phyloP scores from a whole-genome alignment of 2,797 vertebrate genomes.

The Florisuga fusca region DNA sequence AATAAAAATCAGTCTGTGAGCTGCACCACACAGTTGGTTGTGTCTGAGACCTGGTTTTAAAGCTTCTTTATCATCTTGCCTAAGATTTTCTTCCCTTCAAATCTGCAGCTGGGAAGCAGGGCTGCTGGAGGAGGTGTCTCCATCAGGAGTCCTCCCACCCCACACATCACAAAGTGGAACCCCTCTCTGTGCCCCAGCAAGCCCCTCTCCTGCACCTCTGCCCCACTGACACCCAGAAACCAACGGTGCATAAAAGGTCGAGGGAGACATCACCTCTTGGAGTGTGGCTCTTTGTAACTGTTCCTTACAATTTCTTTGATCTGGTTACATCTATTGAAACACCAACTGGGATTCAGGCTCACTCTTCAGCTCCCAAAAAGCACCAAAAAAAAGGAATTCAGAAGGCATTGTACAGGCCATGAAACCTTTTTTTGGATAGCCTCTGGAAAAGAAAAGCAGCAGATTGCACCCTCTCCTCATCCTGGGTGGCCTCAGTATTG shows the following conservation, averaged over 20 bases:
- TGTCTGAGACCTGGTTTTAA: not conserved
- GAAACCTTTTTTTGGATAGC: not conserved
- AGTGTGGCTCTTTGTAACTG: not conserved
- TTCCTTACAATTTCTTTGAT: slow-evolving; percentile 26
- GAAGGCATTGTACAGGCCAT: accelerated
- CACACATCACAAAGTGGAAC: too few species aligned
- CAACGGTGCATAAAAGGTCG: not conserved
- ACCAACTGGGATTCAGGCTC: not conserved
- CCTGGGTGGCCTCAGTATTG: not conserved
- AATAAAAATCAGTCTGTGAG: not conserved
- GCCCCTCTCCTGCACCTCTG: not conserved
- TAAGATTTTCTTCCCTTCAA: not conserved
- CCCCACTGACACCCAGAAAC: not conserved
- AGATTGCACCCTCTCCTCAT: not conserved
- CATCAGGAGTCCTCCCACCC: not conserved
- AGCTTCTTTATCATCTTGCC: not conserved
- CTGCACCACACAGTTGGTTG: not conserved
- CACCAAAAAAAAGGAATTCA: not conserved
- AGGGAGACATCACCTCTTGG: not conserved
- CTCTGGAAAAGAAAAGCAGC: not conserved
- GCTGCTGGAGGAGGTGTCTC: not conserved
- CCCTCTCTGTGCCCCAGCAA: not conserved
- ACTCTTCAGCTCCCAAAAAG: not conserved
- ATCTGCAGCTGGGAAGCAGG: not conserved
- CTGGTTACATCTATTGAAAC: not conserved